These are phyloP conservation scores for Cephus nigrinus DNA, from an alignment of 2,888 invertebrate genomes.

Conservation along the genomic window DNA sequence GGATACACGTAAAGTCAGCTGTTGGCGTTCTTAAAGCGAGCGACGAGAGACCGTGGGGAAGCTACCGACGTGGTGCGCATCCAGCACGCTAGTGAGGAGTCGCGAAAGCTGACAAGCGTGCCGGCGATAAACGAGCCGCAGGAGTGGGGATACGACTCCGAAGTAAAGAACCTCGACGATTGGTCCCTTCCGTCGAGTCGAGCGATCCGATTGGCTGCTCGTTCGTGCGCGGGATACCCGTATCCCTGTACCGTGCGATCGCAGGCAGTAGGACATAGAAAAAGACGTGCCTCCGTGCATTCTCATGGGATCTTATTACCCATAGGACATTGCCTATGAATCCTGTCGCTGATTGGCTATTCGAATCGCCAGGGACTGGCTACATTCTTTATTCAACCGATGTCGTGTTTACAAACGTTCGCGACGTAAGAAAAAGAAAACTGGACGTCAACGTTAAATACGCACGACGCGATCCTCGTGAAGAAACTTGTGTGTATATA, in stretches of 20 bases:
- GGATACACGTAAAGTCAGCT: neutral
- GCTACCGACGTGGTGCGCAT: constrained; percentile 35
- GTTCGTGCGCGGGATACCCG: neutral
- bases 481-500: neutral
- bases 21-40: neutral
- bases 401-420: neutral
- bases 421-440: neutral
- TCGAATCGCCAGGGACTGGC: neutral
- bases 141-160: neutral
- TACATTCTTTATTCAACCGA: neutral
- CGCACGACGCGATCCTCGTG: neutral
- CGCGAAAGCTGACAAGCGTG: constrained; percentile 14
- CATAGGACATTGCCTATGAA: neutral
- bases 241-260: neutral
- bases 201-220: neutral
- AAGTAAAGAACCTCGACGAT: neutral
- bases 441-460: neutral
- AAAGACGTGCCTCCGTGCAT: neutral
- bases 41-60: constrained; percentile 1
- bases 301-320: neutral
- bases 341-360: neutral
- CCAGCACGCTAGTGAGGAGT: constrained; percentile 42
- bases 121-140: constrained; percentile 11
- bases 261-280: neutral
- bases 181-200: neutral